Evolutionary conservation across 2,888 invertebrate species (phyloP), one percentile per base, ranked within the genome.

Genomic region (Cataglyphis altisquamis): DNA sequence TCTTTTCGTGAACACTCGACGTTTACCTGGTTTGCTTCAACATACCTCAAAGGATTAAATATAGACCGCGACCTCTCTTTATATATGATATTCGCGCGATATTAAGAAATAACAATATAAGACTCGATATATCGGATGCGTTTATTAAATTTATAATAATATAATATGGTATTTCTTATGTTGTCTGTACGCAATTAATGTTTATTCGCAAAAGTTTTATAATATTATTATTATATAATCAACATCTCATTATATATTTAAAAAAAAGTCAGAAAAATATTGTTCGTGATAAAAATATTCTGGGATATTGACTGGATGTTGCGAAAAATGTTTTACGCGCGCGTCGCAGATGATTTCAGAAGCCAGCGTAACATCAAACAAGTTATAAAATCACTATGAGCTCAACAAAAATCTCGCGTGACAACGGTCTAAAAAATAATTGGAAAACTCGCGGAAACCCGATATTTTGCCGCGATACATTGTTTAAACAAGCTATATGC

Each of bases 401-500:
- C 29, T 57, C n/a, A n/a, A 55, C 12, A 32, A 5, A 41, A 21
- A 41, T 3, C 9, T 57, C 41, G 39, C 39, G 55, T 55, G 25
- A 52, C 36, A 64, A 52, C n/a, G 39, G 48, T 62, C 21, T 36
- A 36, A 62, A 21, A 52, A 85, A 85, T 12, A 25, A 52, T 36
- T 36, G 36, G 18, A 62, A 57, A 62, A 57, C 12, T n/a, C 55
- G 0, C 29, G 21, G 36, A 62, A 63, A 52, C 6, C 18, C 62
- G 52, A 62, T 41, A 75, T 57, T 83, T 83, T 64, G 10, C 15
- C 25, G 10, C 72, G 18, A 72, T 82, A 68, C 78, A 87, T 86
- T 86, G 84, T 86, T 84, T 83, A 83, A 64, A 45, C 67, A 73
- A 83, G 62, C 32, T 32, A 55, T 84, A n/a, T n/a, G 80, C 60